A percentile compares a stretch with the other conserved stretches of the same genome.
Evolutionary conservation across 2,113 vertebrate species (phyloP).

Genomic region (Enhydra lutris): DNA sequence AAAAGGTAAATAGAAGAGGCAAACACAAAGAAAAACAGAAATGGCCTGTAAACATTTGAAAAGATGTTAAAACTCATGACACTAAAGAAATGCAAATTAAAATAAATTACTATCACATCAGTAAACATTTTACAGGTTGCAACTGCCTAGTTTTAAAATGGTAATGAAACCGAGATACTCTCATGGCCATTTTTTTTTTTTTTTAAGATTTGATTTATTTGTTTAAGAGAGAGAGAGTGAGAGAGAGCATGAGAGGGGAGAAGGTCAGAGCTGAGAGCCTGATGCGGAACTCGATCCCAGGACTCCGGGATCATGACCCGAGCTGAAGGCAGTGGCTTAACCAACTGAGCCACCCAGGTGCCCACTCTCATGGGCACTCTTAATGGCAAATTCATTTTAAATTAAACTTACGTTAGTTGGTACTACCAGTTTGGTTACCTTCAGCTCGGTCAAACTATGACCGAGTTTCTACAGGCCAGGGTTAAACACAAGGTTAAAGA

Average conservation of each 20-base stretch:
- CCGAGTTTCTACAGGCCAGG: too few species aligned
- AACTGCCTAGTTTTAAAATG: background rate
- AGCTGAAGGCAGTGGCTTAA: too few species aligned
- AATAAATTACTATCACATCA: background rate
- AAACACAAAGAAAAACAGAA: constrained; percentile 14
- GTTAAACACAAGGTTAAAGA: background rate
- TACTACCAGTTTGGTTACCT: background rate
- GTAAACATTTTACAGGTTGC: background rate
- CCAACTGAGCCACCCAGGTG: too few species aligned
- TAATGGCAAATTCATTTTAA: background rate
- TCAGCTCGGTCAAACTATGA: background rate
- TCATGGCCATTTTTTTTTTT: background rate
- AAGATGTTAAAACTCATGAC: background rate
- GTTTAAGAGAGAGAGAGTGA: too few species aligned
- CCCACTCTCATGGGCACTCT: background rate
- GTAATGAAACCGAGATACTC: background rate
- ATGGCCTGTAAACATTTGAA: background rate
- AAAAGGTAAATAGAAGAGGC: background rate
- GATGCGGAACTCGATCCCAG: too few species aligned
- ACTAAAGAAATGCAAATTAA: constrained; percentile 14
- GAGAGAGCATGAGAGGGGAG: too few species aligned
- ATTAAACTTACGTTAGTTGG: background rate
- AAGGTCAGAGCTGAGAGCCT: too few species aligned
- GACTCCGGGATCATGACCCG: too few species aligned
- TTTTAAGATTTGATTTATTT: too few species aligned